phyloP scores from a whole-genome alignment of 2,797 vertebrate species.

The Sebastes jordani region DNA sequence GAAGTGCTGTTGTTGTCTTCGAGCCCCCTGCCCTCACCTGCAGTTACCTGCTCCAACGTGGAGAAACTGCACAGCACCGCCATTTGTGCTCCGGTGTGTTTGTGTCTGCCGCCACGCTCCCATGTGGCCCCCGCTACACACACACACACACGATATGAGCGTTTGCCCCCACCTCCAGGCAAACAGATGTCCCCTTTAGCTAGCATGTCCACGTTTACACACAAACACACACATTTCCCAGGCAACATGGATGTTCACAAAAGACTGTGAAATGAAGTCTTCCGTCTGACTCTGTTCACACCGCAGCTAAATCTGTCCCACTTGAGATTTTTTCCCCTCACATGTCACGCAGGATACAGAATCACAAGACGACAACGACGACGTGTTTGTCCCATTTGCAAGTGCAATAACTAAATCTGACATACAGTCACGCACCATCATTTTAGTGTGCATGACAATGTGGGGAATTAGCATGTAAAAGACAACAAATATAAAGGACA shows the following conservation, averaged over 20 bases:
- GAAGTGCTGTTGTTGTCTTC: constrained; percentile 68
- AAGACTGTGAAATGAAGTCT: constrained; percentile 49
- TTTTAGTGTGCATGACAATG: neutral
- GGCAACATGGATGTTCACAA: constrained; percentile 40
- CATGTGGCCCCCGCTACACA: constrained; percentile 18
- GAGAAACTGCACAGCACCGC: constrained; percentile 56
- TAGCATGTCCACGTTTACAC: constrained; percentile 36
- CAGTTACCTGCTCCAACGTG: constrained; percentile 64
- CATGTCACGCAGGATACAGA: constrained; percentile 3
- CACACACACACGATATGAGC: constrained; percentile 6
- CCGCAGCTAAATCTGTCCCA: constrained; percentile 5
- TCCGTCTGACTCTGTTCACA: constrained; percentile 47
- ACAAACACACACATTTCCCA: constrained; percentile 27
- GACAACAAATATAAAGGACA: neutral
- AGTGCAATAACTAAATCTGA: neutral
- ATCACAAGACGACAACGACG: neutral
- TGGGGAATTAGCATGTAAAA: neutral
- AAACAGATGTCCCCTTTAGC: constrained; percentile 80
- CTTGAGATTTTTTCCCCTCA: constrained; percentile 4
- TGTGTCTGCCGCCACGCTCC: constrained; percentile 42
- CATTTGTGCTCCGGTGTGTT: constrained; percentile 59
- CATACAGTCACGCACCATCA: neutral
- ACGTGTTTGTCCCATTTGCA: neutral
- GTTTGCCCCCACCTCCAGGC: constrained; percentile 71
- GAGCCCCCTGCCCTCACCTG: constrained; percentile 54